A percentile compares a stretch with the other conserved stretches of the same genome.
Evolutionary conservation across 2,888 invertebrate species (phyloP).

Genomic region (Electrophaes corylata): DNA sequence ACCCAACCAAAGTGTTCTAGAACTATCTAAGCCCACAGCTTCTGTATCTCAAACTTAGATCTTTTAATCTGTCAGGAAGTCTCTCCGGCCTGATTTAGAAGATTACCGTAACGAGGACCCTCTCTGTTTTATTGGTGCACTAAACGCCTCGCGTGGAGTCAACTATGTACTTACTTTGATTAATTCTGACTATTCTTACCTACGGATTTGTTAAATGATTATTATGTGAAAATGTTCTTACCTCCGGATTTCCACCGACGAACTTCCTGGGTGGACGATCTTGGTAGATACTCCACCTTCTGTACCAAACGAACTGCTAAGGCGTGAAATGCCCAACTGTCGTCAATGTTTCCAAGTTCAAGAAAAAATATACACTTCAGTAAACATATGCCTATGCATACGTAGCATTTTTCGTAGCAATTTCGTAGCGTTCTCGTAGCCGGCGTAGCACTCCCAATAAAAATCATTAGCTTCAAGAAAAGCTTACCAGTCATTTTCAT

Average conservation of each 20-base stretch:
- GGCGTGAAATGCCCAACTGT: too few relatives aligned
- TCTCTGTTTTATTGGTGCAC: constrained; percentile 39
- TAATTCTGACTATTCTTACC: constrained; percentile 21
- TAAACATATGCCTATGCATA: constrained; percentile 1
- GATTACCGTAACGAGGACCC: constrained; percentile 26
- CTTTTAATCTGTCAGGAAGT: constrained; percentile 22
- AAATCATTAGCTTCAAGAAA: constrained; percentile 25
- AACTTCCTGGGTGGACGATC: too few relatives aligned
- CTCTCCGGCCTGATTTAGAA: constrained; percentile 16
- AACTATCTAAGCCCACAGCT: background rate
- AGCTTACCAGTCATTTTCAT: constrained; percentile 49
- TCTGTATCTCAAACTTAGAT: constrained; percentile 14
- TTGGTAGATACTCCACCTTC: too few relatives aligned
- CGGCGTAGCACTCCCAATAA: constrained; percentile 36
- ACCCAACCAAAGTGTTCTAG: background rate
- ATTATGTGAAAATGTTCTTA: constrained; percentile 1
- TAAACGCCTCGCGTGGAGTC: constrained; percentile 33
- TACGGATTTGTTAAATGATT: constrained; percentile 10
- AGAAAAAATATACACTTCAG: too few relatives aligned
- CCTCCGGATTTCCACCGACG: too few relatives aligned
- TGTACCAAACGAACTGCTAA: too few relatives aligned
- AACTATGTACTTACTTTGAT: constrained; percentile 29
- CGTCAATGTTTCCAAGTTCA: too few relatives aligned
- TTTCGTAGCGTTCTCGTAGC: constrained; percentile 12
- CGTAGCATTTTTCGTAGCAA: constrained; percentile 4